Conservation (phyloP, 2,888 invertebrate genomes). For the Volucella inflata region DNA sequence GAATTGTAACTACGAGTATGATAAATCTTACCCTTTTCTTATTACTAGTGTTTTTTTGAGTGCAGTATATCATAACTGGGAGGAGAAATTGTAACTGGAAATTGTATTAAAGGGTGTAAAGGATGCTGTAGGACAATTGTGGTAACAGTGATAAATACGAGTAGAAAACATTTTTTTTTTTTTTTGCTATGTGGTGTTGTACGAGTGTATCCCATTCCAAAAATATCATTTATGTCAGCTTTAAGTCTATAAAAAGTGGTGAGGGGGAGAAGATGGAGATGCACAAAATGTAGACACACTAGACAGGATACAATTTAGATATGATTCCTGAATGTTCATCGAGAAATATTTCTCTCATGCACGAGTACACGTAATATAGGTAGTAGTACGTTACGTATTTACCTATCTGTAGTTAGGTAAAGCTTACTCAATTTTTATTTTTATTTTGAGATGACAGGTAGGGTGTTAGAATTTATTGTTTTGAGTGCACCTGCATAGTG, state of each 20-base stretch:
- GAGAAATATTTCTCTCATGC: slow-evolving; percentile 65
- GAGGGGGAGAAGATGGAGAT: neutral
- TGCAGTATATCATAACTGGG: slow-evolving; percentile 22
- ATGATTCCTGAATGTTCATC: slow-evolving; percentile 69
- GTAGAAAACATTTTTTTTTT: slow-evolving; percentile 49
- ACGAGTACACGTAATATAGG: neutral
- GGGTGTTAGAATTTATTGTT: slow-evolving; percentile 74
- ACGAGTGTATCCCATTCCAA: neutral
- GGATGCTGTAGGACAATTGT: slow-evolving; percentile 72
- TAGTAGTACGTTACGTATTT: too few species aligned
- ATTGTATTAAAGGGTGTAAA: slow-evolving; percentile 68
- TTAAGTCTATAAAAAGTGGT: slow-evolving; percentile 53
- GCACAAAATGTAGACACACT: slow-evolving; percentile 20
- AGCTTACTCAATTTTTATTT: slow-evolving; percentile 15
- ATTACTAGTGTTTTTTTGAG: slow-evolving; percentile 33
- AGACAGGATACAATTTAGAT: slow-evolving; percentile 70
- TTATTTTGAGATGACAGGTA: slow-evolving; percentile 47
- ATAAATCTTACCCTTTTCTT: slow-evolving; percentile 26
- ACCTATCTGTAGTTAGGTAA: slow-evolving; percentile 36
- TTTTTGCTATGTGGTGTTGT: slow-evolving; percentile 9
- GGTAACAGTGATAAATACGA: slow-evolving; percentile 69
- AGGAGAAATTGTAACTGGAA: slow-evolving; percentile 60
- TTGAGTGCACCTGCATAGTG: slow-evolving; percentile 66
- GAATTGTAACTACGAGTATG: neutral
- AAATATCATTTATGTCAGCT: slow-evolving; percentile 16